These are phyloP conservation scores for Chaetodon trifasciatus DNA, from an alignment of 2,797 vertebrate genomes.

Conservation along the genomic window DNA sequence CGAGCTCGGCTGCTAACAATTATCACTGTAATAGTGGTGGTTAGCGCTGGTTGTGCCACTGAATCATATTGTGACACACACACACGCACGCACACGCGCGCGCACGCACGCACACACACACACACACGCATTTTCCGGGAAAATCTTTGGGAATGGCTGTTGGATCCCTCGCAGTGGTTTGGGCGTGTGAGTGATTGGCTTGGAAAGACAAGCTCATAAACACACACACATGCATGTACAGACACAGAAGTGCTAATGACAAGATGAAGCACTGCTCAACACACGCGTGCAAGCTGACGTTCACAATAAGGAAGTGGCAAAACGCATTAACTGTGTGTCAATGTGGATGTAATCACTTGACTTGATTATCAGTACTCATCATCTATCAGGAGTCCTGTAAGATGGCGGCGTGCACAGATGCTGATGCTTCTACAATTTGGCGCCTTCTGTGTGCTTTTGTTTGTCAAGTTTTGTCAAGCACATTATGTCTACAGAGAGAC, in stretches of 20 bases:
- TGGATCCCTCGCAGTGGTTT: slow-evolving; percentile 10
- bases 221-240: background rate
- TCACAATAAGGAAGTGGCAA: background rate
- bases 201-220: background rate
- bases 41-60: background rate
- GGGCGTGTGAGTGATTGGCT: background rate
- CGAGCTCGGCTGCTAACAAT: background rate
- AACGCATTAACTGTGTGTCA: background rate
- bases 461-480: no score
- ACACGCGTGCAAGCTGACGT: background rate
- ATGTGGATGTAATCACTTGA: background rate
- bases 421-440: no score
- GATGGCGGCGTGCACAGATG: no score
- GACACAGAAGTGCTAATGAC: background rate
- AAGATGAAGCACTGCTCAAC: background rate
- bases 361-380: no score
- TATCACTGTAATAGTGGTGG: background rate
- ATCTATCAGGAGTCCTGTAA: no score
- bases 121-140: no score
- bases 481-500: no score
- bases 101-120: no score
- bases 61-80: slow-evolving; percentile 30
- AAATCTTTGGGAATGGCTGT: background rate
- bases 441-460: no score
- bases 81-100: background rate